Conservation (phyloP, 2,113 vertebrate genomes). For the Porphyrio hochstetteri region DNA sequence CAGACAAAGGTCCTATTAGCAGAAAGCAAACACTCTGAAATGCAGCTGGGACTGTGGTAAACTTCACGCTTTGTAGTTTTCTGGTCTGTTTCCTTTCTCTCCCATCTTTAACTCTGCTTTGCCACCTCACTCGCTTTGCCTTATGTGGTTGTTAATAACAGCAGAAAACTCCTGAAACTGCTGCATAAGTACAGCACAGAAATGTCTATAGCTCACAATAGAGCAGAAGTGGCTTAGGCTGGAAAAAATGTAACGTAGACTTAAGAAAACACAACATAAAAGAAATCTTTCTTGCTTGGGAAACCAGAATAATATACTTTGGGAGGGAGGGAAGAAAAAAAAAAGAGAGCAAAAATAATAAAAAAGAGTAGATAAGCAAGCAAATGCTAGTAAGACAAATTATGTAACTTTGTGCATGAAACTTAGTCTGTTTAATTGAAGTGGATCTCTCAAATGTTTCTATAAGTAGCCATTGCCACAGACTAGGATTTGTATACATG, state of each 20-base stretch:
- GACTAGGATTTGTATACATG: not conserved
- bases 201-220: not conserved
- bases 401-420: not conserved
- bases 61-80: not conserved
- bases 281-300: not conserved
- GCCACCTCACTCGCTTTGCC: not conserved
- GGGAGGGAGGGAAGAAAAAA: not conserved
- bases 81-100: not conserved
- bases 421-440: not conserved
- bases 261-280: not conserved
- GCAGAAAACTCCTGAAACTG: not conserved
- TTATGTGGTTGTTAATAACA: not conserved
- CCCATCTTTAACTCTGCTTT: not conserved
- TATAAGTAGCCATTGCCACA: not conserved
- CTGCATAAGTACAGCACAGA: not conserved
- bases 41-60: not conserved
- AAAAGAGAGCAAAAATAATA: not conserved
- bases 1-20: not conserved
- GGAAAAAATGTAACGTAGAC: not conserved
- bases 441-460: not conserved
- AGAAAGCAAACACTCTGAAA: not conserved
- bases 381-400: not conserved
- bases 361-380: too few species aligned
- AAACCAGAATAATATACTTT: not conserved
- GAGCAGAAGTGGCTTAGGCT: not conserved